These are phyloP conservation scores for Thalpophila matura DNA, from an alignment of 2,888 invertebrate genomes.

Conservation along the genomic window DNA sequence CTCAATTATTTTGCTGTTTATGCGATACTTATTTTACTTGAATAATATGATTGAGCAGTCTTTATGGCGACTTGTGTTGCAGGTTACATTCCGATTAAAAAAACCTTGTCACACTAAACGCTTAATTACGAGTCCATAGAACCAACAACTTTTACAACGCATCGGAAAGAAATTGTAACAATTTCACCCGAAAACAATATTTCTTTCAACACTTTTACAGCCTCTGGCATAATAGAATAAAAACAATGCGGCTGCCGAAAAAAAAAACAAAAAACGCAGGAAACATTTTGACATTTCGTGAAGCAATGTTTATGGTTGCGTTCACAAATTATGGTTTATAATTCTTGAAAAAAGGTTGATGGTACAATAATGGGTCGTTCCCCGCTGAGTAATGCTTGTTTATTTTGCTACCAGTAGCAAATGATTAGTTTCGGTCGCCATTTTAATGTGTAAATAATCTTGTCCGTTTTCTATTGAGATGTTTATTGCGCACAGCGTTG, in stretches of 20 bases:
- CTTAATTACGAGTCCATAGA: slow-evolving; percentile 60
- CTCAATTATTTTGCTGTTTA: neutral
- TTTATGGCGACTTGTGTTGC: slow-evolving; percentile 9
- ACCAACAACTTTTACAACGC: slow-evolving; percentile 65
- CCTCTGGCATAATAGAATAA: slow-evolving; percentile 71
- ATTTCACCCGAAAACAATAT: slow-evolving; percentile 74
- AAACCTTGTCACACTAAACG: slow-evolving; percentile 55
- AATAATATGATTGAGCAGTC: neutral
- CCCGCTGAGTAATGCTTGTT: slow-evolving; percentile 82
- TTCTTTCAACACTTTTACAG: slow-evolving; percentile 69
- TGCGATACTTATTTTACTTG: neutral
- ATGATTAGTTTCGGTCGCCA: slow-evolving; percentile 87
- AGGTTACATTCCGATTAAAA: slow-evolving; percentile 32
- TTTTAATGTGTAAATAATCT: slow-evolving; percentile 87
- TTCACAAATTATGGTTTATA: slow-evolving; percentile 73
- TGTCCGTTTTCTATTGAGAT: slow-evolving; percentile 67
- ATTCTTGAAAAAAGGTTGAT: slow-evolving; percentile 84
- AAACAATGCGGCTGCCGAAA: slow-evolving; percentile 66
- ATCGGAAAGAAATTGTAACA: slow-evolving; percentile 82
- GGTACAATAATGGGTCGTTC: slow-evolving; percentile 71
- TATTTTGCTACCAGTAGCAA: slow-evolving; percentile 85
- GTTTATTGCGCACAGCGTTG: slow-evolving; percentile 66
- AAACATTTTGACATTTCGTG: slow-evolving; percentile 84
- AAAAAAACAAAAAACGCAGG: slow-evolving; percentile 76
- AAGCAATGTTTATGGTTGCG: slow-evolving; percentile 80